Conservation (phyloP, 2,113 vertebrate species). For the Pomatostomus ruficeps region DNA sequence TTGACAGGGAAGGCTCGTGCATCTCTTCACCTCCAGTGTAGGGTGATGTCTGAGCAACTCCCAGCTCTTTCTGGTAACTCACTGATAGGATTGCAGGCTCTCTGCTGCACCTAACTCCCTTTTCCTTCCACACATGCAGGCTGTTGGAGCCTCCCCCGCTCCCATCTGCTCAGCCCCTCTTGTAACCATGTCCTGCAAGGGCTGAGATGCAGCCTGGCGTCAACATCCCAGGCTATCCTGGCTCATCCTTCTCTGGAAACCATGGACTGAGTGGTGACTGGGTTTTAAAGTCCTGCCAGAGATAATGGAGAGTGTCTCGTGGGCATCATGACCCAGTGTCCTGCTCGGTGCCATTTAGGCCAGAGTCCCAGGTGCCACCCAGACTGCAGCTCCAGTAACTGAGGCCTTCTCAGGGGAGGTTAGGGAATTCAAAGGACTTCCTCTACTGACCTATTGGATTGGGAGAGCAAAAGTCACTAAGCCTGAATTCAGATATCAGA, state of each 20-base stretch:
- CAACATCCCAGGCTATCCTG: not conserved
- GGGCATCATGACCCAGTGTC: not conserved
- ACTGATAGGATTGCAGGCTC: not conserved
- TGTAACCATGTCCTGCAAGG: fast-evolving
- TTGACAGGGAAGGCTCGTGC: not conserved
- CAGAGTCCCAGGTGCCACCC: not conserved
- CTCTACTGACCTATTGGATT: not conserved
- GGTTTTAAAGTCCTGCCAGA: not conserved
- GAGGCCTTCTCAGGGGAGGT: not conserved
- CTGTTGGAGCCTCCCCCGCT: not conserved
- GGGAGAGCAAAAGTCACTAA: not conserved
- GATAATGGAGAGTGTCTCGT: not conserved
- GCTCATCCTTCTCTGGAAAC: not conserved
- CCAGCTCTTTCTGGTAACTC: not conserved
- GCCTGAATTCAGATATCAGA: not conserved
- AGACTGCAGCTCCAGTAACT: not conserved
- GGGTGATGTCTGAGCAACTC: not conserved
- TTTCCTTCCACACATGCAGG: not conserved
- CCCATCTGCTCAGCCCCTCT: not conserved
- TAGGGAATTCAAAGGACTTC: not conserved
- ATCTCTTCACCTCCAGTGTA: not conserved
- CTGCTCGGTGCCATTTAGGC: not conserved
- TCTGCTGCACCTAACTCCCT: not conserved
- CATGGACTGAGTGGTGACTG: not conserved
- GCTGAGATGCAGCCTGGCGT: not conserved